Base-by-base conservation (phyloP, 2,888 invertebrate genomes). In the Dusona sp. region DNA sequence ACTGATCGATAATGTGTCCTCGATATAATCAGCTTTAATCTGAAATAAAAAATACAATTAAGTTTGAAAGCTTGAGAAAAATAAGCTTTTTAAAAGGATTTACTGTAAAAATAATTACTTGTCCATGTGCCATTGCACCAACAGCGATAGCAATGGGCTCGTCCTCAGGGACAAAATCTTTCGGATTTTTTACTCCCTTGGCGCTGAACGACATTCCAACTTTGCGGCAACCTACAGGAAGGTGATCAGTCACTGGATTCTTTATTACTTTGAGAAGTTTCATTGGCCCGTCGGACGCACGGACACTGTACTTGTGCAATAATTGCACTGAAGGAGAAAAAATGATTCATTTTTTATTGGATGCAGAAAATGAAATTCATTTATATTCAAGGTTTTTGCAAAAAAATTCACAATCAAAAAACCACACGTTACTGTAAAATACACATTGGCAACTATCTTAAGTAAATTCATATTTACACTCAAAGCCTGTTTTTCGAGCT, bases 121-220 rank as follows among this genome's bases (percentile, higher is more conserved):
- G 97, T 80, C 99, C 99, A 95, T 99, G 98, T 0, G 99, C 99
- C 97, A 99, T 99, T 3, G 99, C 99, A 61, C 99, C 99, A 83
- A 99, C 95, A 3, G 99, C 97, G 89, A 99, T 95, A 0, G 97
- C 98, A 83, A 99, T 96, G 0, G 99, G 99, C 88, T 98, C 97
- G 73, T 96, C 95, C 22, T 95, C 94, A 0, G 98, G 98, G 11
- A 98, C 98, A 51, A 99, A 93, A 64, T 98, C 97, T 83, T 96
- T 95, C 79, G 98, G 97, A 90, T 97, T 95, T 25, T 95, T 93
- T n/a, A 96, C 94, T 88, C 97, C 95, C 89, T 97, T 97, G 0
- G 98, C 97, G 88, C 97, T 97, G 94, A 98, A 99, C 11, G 99
- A 99, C 95, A 98, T 98, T 0, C 97, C 97, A 79, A 98, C 95